Percentiles rank a stretch among this genome's conserved stretches.
Conservation (phyloP, 2,797 vertebrate species). For the Enteromius unitaeniatus region DNA sequence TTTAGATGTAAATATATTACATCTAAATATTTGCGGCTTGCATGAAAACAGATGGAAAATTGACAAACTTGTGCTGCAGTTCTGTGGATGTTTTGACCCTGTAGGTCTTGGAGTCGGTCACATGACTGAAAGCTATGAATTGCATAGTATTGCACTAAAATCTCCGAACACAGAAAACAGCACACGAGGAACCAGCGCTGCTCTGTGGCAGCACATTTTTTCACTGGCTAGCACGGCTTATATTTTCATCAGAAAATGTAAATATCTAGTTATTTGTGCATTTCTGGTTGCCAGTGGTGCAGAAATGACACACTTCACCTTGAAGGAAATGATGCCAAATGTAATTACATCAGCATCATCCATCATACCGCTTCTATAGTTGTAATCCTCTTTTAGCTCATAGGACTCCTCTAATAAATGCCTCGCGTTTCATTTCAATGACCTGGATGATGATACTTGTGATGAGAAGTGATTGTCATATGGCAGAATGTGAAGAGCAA, state of each 20-base stretch:
- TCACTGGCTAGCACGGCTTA: background rate
- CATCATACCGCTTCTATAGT: conserved; percentile 29
- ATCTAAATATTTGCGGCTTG: too few relatives aligned
- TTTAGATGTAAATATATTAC: too few relatives aligned
- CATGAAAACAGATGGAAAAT: too few relatives aligned
- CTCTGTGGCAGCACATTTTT: background rate
- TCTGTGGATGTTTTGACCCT: too few relatives aligned
- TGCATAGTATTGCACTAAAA: background rate
- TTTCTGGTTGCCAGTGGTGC: conserved; percentile 13
- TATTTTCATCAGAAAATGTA: conserved; percentile 26
- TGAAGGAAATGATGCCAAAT: conserved; percentile 36
- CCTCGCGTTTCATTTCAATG: conserved; percentile 36
- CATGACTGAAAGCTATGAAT: too few relatives aligned
- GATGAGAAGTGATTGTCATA: conserved; percentile 71
- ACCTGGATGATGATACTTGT: conserved; percentile 62
- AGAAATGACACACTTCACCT: conserved; percentile 42
- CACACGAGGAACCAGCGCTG: background rate
- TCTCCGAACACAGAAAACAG: background rate
- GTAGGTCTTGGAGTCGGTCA: too few relatives aligned
- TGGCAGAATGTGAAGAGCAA: conserved; percentile 64
- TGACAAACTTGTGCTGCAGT: too few relatives aligned
- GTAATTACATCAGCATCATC: conserved; percentile 39
- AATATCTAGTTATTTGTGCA: conserved; percentile 21
- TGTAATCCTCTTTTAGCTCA: conserved; percentile 41
- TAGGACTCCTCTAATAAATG: conserved; percentile 37